Base-by-base conservation (phyloP, 2,797 vertebrate genomes). In the Sardinella longiceps region DNA sequence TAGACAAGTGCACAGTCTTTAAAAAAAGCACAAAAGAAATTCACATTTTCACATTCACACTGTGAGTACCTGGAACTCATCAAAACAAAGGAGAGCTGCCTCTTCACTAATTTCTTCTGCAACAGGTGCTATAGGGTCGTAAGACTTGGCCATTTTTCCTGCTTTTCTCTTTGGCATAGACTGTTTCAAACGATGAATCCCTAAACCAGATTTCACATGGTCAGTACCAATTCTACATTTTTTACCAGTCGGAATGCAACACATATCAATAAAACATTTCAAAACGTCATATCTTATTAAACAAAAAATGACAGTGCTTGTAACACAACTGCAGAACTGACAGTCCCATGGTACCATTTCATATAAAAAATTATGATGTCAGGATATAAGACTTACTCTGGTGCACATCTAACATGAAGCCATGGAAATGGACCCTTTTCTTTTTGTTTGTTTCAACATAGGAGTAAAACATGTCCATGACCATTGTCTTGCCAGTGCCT, bases 401-500 rank as follows among this genome's bases (percentile, higher is more conserved):
- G 89, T 99, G 98, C n/a, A 99, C 97, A 82, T 99, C 98, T 89
- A 99, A 91, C 98, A 99, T 99, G 88, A 99, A 99, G 50, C 97
- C 98, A 86, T 99, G 98, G 92, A 99, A 99, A 92, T 99, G 98
- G 83, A 99, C 98, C 92, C 98, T 95, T 91, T 96, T 98, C 86
- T 99, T 99, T 89, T 91, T 97, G 88, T 96, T 94, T 10, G 95
- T 96, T 91, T 98, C 94, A 88, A 98, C 96, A 56, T 99, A 95
- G 28, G 95, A 93, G 92, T 97, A 99, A 96, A 99, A 99, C 94
- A 99, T 97, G 94, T 99, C 98, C 98, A 99, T 99, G 91, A 99
- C 96, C 98, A 99, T 99, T 2, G 98, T 99, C 95, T 99, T 99
- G 11, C 98, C 98, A 11, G 98, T 99, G 83, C 98, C 98, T 99